Evolutionary conservation across 2,113 vertebrate genomes (phyloP), one percentile per base, ranked within the genome.

Genomic region (Aegypius monachus): DNA sequence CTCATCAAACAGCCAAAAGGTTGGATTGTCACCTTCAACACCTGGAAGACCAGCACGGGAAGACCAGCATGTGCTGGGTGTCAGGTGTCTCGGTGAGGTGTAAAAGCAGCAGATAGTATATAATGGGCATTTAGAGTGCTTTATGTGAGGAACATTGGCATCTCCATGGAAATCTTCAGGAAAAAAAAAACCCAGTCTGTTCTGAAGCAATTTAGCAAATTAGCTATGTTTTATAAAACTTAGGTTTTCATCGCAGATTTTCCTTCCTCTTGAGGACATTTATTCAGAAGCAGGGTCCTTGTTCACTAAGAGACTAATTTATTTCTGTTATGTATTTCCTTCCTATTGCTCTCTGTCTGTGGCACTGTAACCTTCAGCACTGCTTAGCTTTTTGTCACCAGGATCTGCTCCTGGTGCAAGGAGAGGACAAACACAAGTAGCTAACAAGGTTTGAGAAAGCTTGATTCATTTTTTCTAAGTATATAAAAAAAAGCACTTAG

Each of bases 141-240:
- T 86, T 56, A 16, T 74, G n/a, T 68, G 36, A 84, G 52, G 72
- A 84, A 48, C 34, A 27, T 40, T 50, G 65, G 34, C 79, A 89
- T 96, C 68, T 87, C 90, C 83, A 81, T 92, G 94, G 91, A 96
- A 95, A 95, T 93, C 34, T 52, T 93, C 5, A 80, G 47, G 1
- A 2, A 22, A 4, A 58, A 58, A 62, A 79, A 67, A 45, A 26
- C 20, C 1, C 40, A 79, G 77, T 68, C 83, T 95, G 77, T 88
- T 95, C 91, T 59, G 59, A 95, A 71, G 56, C 86, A 95, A 71
- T 95, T 92, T 79, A 92, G 65, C 56, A 86, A 90, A 95, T 96
- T 63, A 93, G 67, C 52, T 81, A 4, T 86, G 65, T 90, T 95
- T 83, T 90, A 86, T 66, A 62, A 70, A 90, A 88, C 83, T 62